A percentile compares a stretch with the other conserved stretches of the same genome.
These are phyloP conservation scores for Pseudorhombus dupliciocellatus DNA, from an alignment of 2,113 vertebrate species.

Conservation along the genomic window DNA sequence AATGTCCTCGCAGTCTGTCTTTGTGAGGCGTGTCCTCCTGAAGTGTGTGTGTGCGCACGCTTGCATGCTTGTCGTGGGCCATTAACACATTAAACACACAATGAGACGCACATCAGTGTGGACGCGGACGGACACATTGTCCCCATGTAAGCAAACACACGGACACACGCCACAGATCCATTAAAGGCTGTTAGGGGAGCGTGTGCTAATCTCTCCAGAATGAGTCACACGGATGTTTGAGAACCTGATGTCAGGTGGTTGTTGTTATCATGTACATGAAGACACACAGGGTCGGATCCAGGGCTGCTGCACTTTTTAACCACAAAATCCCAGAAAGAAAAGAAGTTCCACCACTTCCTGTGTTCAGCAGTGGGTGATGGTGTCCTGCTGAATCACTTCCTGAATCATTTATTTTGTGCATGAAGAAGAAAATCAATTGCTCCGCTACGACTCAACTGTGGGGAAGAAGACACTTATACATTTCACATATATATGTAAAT, in stretches of 20 bases:
- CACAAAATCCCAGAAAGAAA: neutral
- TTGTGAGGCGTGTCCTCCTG: neutral
- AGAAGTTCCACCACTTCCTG: neutral
- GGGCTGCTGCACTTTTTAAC: neutral
- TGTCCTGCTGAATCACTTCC: conserved; percentile 13
- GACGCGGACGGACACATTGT: conserved; percentile 16
- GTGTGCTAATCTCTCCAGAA: conserved; percentile 17
- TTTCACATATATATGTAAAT: no score
- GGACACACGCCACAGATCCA: conserved; percentile 34
- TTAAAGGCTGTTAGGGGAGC: conserved; percentile 49
- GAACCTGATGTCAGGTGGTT: conserved; percentile 27
- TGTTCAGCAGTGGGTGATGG: conserved; percentile 12
- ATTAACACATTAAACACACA: conserved; percentile 79
- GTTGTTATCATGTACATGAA: neutral
- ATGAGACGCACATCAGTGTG: conserved; percentile 47
- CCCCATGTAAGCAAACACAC: conserved; percentile 33
- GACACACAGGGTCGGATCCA: neutral
- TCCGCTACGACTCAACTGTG: no score
- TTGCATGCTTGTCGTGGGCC: conserved; percentile 28
- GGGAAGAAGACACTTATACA: no score
- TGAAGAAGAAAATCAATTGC: conserved; percentile 2
- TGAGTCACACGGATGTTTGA: conserved; percentile 34
- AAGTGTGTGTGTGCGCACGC: conserved; percentile 14
- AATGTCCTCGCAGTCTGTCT: neutral
- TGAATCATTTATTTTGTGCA: conserved; percentile 10